phyloP scores from a whole-genome alignment of 2,797 vertebrate genomes.

The Trichosurus vulpecula region DNA sequence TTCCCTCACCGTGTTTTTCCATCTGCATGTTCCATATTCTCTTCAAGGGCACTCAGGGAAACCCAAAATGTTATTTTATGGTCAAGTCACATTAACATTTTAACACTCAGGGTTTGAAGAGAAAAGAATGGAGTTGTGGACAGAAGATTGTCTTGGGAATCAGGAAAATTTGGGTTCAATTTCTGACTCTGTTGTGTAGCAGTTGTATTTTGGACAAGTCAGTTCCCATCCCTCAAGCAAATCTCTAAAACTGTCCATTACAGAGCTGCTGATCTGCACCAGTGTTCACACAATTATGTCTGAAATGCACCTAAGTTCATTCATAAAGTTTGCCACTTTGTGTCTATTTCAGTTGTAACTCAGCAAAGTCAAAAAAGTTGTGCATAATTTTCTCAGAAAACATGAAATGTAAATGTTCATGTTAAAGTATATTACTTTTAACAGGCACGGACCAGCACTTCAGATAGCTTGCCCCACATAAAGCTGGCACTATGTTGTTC shows the following conservation, averaged over 20 bases:
- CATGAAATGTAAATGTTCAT: not conserved
- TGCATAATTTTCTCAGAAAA: not conserved
- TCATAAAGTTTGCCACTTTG: not conserved
- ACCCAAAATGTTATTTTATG: conserved; percentile 23
- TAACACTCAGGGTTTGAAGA: conserved; percentile 49
- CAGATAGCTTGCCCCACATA: not conserved
- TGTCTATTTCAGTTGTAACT: not conserved
- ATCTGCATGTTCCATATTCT: not conserved
- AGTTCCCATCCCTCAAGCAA: not conserved
- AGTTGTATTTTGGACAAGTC: not conserved
- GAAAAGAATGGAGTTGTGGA: not conserved
- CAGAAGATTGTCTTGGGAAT: not conserved
- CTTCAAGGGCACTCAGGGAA: not conserved
- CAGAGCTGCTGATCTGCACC: not conserved
- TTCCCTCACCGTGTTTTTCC: not conserved
- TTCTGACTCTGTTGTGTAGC: not conserved
- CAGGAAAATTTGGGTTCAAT: not conserved
- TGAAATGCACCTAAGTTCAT: not conserved
- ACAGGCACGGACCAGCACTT: conserved; percentile 35
- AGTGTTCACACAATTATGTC: not conserved
- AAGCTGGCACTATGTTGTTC: not conserved
- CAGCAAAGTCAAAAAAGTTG: not conserved
- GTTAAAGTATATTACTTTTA: conserved; percentile 10
- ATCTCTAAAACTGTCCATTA: not conserved
- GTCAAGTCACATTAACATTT: conserved; percentile 11